A percentile compares a stretch with the other conserved stretches of the same genome.
Conservation (phyloP, 1,140 invertebrate species). For the Philotrypesis tridentata region DNA sequence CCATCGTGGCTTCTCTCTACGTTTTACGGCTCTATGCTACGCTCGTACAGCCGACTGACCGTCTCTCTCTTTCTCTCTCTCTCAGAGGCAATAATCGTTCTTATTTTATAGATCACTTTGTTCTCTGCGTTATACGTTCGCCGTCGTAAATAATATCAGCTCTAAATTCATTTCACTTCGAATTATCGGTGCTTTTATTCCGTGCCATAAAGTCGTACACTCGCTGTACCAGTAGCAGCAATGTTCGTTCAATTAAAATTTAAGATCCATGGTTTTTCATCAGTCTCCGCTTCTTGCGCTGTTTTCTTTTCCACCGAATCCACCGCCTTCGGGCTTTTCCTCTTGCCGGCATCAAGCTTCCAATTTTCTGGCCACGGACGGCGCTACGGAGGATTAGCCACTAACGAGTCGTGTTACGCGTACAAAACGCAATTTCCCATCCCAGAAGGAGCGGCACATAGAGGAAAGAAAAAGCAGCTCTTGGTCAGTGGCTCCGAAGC, state of each 20-base stretch:
- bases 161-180: neutral
- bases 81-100: neutral
- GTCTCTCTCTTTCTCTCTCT: too few relatives aligned
- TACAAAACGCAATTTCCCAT: constrained; percentile 64
- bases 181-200: neutral
- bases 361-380: constrained; percentile 41
- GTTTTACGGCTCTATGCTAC: neutral
- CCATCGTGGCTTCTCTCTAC: neutral
- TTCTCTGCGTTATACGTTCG: neutral
- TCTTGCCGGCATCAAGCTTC: neutral
- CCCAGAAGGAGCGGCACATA: neutral
- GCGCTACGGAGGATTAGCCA: constrained; percentile 63
- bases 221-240: neutral
- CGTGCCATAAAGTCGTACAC: too few relatives aligned
- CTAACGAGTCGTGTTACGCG: constrained; percentile 68
- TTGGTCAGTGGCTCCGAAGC: neutral
- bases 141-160: neutral
- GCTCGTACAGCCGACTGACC: neutral
- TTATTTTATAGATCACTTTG: neutral
- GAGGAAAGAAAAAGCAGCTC: neutral
- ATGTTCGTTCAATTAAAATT: neutral
- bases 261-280: neutral
- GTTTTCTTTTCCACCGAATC: neutral
- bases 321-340: neutral
- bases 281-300: neutral